Percentiles rank a stretch among this genome's conserved stretches.
Evolutionary conservation across 1,140 invertebrate species (phyloP).

Genomic region (Cyclargus thomasi): DNA sequence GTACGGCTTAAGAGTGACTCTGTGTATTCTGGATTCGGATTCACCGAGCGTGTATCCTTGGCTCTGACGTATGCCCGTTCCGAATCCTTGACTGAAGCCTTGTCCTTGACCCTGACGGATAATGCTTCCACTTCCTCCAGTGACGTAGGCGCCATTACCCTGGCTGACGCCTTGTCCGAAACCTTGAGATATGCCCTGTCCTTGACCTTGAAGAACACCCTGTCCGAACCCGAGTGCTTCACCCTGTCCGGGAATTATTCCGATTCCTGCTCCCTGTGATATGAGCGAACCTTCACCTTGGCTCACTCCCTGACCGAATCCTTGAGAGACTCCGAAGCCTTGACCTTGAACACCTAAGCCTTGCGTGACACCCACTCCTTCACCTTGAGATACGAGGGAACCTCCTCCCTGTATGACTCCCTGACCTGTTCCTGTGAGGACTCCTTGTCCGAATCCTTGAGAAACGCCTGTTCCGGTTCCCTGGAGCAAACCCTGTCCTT

Average conservation of each 20-base stretch:
- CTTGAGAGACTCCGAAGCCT: constrained; percentile 22
- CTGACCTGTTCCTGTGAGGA: constrained; percentile 24
- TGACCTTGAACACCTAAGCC: constrained; percentile 22
- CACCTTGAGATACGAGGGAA: constrained; percentile 24
- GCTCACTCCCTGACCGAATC: constrained; percentile 17
- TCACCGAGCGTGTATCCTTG: constrained; percentile 29
- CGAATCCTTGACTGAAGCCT: constrained; percentile 28
- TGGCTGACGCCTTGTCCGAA: constrained; percentile 28
- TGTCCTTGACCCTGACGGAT: constrained; percentile 27
- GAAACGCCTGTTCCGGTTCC: constrained; percentile 24
- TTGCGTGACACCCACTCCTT: constrained; percentile 24
- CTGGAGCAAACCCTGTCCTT: constrained; percentile 25
- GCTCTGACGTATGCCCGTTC: constrained; percentile 27
- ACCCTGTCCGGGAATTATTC: constrained; percentile 14
- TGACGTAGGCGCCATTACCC: constrained; percentile 23
- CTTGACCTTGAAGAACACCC: constrained; percentile 21
- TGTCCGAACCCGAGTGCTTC: constrained; percentile 23
- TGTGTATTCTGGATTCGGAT: constrained; percentile 36
- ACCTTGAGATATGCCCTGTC: constrained; percentile 24
- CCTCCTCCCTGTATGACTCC: constrained; percentile 26
- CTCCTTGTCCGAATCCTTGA: constrained; percentile 23
- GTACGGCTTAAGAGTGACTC: constrained; percentile 51
- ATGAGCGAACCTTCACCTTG: constrained; percentile 25
- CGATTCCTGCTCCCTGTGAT: constrained; percentile 27
- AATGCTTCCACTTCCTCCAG: constrained; percentile 23